Base-by-base conservation (phyloP, 2,113 vertebrate genomes). In the Amia ocellicauda region DNA sequence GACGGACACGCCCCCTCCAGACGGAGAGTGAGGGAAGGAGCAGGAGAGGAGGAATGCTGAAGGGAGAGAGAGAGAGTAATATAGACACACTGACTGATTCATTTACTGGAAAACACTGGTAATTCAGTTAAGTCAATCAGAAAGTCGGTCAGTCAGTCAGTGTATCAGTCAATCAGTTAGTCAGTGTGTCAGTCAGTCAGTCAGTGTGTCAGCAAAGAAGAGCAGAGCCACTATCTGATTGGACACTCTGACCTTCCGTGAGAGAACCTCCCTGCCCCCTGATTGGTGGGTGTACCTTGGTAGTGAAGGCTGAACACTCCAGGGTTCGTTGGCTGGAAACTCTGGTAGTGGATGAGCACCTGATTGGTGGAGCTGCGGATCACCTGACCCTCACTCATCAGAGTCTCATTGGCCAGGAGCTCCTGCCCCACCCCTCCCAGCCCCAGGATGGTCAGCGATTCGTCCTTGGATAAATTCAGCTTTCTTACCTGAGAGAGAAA, bases 291-390 rank as follows among this genome's bases (percentile, higher is more conserved):
- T 17, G 70, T 79, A 95, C 94, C 94, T 91, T 95, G 93, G 74
- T 96, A 96, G 73, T 91, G 91, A 68, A 95, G 89, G 76, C 85
- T 89, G 84, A 96, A 96, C 62, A 87, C 74, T 29, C 91, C 84
- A 1, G 91, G 91, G 75, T 89, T 86, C 43, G 74, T 85, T 70
- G 87, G 81, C 20, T 84, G 89, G 20, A 88, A 88, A 59, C 92
- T 95, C 80, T 89, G 90, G 54, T 94, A 94, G 75, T 93, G 87
- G 72, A 94, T 91, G 72, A 91, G 85, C 70, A 95, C 88, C 75
- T 92, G 89, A 72, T 95, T 95, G 80, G 93, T 93, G 36, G 91
- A 85, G 45, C 93, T 95, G 54, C 94, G 93, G 56, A 96, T 94
- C 73, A 95, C 93, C 80, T 94, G 93, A 65, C 93, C 93, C 78